phyloP scores from a whole-genome alignment of 2,888 invertebrate species.

The Oxytorus armatus region DNA sequence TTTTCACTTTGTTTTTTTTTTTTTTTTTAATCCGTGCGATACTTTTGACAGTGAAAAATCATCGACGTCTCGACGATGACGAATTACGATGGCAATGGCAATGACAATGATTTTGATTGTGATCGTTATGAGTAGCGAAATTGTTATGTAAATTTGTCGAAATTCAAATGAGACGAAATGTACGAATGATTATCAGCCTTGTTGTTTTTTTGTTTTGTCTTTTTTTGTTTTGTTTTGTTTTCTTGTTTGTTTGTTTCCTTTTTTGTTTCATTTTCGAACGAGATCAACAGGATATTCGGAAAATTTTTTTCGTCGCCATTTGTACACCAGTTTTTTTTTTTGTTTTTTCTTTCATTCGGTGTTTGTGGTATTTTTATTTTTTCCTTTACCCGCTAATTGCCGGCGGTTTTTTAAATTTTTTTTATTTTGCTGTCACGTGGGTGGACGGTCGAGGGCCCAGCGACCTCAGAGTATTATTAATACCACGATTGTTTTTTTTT shows the following conservation, averaged over 20 bases:
- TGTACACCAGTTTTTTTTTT: no score
- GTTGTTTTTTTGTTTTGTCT: conserved; percentile 16
- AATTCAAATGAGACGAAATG: conserved; percentile 15
- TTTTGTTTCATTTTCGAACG: conserved; percentile 3
- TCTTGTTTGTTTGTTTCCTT: no score
- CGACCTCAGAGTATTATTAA: conserved; percentile 9
- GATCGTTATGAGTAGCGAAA: not conserved
- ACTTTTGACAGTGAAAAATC: not conserved
- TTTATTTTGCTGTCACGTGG: not conserved
- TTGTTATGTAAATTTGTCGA: conserved; percentile 23
- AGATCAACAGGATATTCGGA: no score
- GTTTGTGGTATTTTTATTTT: no score
- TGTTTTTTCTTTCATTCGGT: no score
- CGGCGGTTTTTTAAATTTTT: no score
- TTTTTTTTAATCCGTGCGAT: not conserved
- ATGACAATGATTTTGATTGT: not conserved
- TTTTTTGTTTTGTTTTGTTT: not conserved
- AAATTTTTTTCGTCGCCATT: no score
- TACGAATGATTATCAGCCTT: conserved; percentile 52
- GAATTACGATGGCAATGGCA: no score
- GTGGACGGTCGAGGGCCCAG: conserved; percentile 22
- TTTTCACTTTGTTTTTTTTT: conserved; percentile 12
- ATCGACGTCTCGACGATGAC: conserved; percentile 5
- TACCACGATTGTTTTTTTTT: not conserved
- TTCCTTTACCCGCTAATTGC: no score